Evolutionary conservation across 1,140 invertebrate species (phyloP).

Genomic region (Ditylenchus dipsaci): DNA sequence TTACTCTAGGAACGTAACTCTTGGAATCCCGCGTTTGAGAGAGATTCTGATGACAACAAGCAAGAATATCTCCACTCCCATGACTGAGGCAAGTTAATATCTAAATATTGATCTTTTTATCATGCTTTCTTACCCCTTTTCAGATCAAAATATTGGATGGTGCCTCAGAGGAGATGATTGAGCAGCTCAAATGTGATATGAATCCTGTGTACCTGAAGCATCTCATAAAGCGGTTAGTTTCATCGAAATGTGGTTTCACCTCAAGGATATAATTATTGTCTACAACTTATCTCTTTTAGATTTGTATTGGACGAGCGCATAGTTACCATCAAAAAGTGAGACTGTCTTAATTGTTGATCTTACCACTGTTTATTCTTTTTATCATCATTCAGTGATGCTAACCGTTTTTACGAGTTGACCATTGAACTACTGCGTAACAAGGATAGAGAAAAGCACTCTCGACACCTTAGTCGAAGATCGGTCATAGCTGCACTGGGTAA

Average conservation of each 20-base stretch:
- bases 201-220: constrained; percentile 51
- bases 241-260: no score
- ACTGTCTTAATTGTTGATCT: no score
- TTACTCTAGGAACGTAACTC: constrained; percentile 76
- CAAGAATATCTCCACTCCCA: constrained; percentile 84
- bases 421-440: constrained; percentile 40
- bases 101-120: constrained; percentile 52
- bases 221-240: constrained; percentile 43
- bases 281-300: no score
- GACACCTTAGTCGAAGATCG: constrained; percentile 33
- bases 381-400: constrained; percentile 36
- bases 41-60: constrained; percentile 96
- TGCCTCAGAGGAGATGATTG: constrained; percentile 63
- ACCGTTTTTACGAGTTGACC: constrained; percentile 38
- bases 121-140: neutral
- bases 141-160: neutral
- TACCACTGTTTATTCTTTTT: no score
- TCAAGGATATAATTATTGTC: no score
- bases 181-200: constrained; percentile 61
- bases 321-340: neutral
- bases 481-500: constrained; percentile 34
- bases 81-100: constrained; percentile 68
- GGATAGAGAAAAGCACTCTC: constrained; percentile 39
- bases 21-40: constrained; percentile 78
- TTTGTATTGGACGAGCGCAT: neutral